A percentile compares a stretch with the other conserved stretches of the same genome.
Conservation (phyloP, 35 echinoderm and acorn worm species). For the Ptychodera flava region DNA sequence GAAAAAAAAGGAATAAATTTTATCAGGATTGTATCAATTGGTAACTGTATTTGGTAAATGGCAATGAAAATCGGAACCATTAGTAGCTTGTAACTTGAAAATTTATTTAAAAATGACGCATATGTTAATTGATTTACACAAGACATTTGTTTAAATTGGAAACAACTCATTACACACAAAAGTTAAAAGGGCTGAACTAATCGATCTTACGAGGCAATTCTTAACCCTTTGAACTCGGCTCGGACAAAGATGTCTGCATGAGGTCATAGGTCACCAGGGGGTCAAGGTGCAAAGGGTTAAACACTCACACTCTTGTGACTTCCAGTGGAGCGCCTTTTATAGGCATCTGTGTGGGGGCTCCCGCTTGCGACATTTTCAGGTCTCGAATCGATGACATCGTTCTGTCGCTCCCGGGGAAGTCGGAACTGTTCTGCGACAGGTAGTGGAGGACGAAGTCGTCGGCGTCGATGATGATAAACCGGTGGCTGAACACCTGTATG, state of each 20-base stretch:
- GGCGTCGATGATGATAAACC: conserved; percentile 79
- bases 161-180: too few species aligned
- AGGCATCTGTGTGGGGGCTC: conserved; percentile 7
- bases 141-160: too few species aligned
- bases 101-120: too few species aligned
- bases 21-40: background rate
- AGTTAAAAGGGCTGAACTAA: too few species aligned
- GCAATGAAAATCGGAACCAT: too few species aligned
- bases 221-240: too few species aligned
- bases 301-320: conserved; percentile 71
- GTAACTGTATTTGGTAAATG: background rate
- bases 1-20: conserved; percentile 5
- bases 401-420: conserved; percentile 81
- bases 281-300: too few species aligned
- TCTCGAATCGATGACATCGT: conserved; percentile 62
- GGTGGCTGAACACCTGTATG: conserved; percentile 62
- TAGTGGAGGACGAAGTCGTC: conserved; percentile 84
- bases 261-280: too few species aligned
- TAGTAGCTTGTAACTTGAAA: too few species aligned
- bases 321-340: conserved; percentile 85
- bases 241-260: too few species aligned
- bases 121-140: too few species aligned
- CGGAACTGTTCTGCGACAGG: conserved; percentile 41
- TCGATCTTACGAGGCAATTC: too few species aligned
- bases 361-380: background rate